phyloP scores from a whole-genome alignment of 2,888 invertebrate genomes.

The Tigriopus californicus region DNA sequence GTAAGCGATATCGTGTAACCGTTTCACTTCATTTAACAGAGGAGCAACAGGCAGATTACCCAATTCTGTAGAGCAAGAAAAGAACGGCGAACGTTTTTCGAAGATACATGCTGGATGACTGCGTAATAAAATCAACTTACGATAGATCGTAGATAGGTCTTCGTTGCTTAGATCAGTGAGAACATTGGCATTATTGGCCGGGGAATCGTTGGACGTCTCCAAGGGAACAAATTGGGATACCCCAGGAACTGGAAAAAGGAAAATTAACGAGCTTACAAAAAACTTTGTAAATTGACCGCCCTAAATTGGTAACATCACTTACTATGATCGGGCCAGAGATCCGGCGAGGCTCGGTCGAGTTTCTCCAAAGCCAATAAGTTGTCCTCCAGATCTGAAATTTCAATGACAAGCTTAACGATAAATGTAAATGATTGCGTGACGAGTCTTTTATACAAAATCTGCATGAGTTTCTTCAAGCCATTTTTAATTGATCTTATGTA shows the following conservation, averaged over 20 bases:
- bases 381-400: slow-evolving; percentile 38
- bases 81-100: too few species aligned
- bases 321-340: slow-evolving; percentile 92
- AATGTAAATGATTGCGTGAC: too few species aligned
- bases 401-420: slow-evolving; percentile 15
- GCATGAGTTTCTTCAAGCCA: too few species aligned
- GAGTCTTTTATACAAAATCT: too few species aligned
- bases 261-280: not conserved
- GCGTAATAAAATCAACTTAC: too few species aligned
- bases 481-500: too few species aligned
- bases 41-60: slow-evolving; percentile 52
- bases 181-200: slow-evolving; percentile 1
- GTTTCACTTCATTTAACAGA: slow-evolving; percentile 77
- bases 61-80: slow-evolving; percentile 29
- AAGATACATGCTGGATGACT: too few species aligned
- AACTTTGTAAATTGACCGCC: not conserved
- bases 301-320: slow-evolving; percentile 28
- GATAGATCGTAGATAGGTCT: slow-evolving; percentile 8
- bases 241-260: not conserved
- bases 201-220: slow-evolving; percentile 9
- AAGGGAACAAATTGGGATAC: slow-evolving; percentile 12
- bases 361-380: slow-evolving; percentile 72
- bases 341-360: slow-evolving; percentile 80
- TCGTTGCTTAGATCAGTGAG: slow-evolving; percentile 4
- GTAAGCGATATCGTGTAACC: slow-evolving; percentile 81